phyloP scores from a whole-genome alignment of 2,797 vertebrate species.

The Trachops cirrhosus region DNA sequence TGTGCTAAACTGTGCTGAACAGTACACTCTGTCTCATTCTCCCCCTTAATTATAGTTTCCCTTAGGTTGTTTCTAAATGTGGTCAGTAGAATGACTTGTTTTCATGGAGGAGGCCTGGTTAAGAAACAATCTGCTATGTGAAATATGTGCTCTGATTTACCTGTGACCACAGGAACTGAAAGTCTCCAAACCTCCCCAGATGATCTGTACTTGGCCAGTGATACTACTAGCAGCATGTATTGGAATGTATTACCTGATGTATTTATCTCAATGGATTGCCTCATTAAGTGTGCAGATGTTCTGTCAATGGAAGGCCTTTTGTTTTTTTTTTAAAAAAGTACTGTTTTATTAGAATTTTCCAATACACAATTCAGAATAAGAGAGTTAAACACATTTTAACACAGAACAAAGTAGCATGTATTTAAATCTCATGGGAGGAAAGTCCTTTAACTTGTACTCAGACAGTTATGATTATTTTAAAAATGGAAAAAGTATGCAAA shows the following conservation, averaged over 20 bases:
- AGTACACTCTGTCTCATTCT: neutral
- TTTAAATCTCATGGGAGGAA: conserved; percentile 43
- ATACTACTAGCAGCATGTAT: conserved; percentile 52
- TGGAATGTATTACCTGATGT: conserved; percentile 72
- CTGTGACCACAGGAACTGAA: conserved; percentile 62
- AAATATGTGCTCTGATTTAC: conserved; percentile 50
- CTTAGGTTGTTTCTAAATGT: neutral
- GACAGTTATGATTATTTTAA: conserved; percentile 40
- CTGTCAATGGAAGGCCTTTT: conserved; percentile 62
- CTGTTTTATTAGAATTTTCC: conserved; percentile 76
- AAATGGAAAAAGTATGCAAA: neutral
- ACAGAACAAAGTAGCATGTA: conserved; percentile 58
- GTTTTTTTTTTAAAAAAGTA: conserved; percentile 49
- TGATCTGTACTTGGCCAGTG: conserved; percentile 44
- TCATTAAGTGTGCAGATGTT: conserved; percentile 79
- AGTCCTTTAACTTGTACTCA: conserved; percentile 20
- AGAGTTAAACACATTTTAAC: conserved; percentile 56
- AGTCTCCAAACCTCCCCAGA: conserved; percentile 28
- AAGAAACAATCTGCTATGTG: conserved; percentile 55
- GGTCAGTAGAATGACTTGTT: neutral
- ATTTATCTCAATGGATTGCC: conserved; percentile 71
- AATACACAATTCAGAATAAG: conserved; percentile 16
- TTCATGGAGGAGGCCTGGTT: conserved; percentile 26
- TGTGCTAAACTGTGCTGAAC: neutral
- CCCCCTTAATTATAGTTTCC: neutral